Evolutionary conservation across 2,888 invertebrate species (phyloP).

Genomic region (Coelogynopora nodosa): DNA sequence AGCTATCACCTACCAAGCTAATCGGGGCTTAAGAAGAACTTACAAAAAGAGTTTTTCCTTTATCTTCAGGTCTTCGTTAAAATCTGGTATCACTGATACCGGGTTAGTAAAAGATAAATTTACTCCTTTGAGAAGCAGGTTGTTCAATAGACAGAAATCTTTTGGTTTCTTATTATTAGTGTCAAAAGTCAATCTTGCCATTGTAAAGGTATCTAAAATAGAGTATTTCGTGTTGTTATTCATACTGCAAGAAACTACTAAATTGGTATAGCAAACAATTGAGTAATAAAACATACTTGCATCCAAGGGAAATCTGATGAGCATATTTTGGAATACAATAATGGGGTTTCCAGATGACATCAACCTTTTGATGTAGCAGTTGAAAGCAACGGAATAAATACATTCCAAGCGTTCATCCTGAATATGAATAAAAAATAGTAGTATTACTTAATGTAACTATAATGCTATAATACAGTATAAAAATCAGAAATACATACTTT

Average conservation of each 20-base stretch:
- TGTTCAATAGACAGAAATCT: not conserved
- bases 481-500: not conserved
- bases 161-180: not conserved
- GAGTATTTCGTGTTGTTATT: too few species aligned
- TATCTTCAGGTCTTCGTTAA: not conserved
- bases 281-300: not conserved
- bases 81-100: not conserved
- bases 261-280: too few species aligned
- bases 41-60: not conserved
- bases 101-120: not conserved
- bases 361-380: not conserved
- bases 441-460: too few species aligned
- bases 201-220: not conserved
- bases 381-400: not conserved
- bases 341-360: not conserved
- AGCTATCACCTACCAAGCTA: too few species aligned
- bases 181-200: not conserved
- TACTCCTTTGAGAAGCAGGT: not conserved
- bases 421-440: not conserved
- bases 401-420: not conserved
- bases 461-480: too few species aligned
- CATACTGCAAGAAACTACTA: too few species aligned
- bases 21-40: too few species aligned
- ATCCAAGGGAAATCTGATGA: not conserved
- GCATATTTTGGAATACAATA: not conserved